Base-by-base conservation (phyloP, 1,140 invertebrate genomes). In the Pararge aegeria region DNA sequence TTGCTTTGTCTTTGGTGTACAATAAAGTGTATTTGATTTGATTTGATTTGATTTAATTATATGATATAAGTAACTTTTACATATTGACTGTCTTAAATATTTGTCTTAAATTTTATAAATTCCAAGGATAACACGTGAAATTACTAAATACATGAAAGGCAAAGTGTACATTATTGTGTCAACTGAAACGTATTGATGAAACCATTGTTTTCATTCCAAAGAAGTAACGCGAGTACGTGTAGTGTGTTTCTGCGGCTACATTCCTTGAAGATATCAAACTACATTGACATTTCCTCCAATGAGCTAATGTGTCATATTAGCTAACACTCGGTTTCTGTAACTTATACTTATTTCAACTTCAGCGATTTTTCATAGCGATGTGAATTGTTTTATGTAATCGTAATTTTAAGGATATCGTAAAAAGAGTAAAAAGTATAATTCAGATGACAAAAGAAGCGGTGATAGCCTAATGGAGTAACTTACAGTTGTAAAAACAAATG, bases 161-260 rank as follows among this genome's bases (percentile, higher is more conserved):
- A 7, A 15, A 0, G 13, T 40, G 30, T 15, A 40, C 24, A 24
- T 53, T 37, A 49, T 53, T 61, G 29, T 49, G 29, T 54, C 50
- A 61, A n/a, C 27, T 27, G 37, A 52, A 27, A 37, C 21, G 49
- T 34, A 55, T 51, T 38, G 53, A 73, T 68, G 73, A 50, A 56
- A 51, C 65, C 62, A 77, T 82, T 80, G 79, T 84, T 80, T 68
- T 74, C 69, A 77, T 82, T 77, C 74, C 68, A 40, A 56, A 50
- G 50, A 67, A 63, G 68, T 64, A 70, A 70, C 40, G 55, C 54
- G 68, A 70, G 61, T 54, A 58, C 24, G n/a, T 56, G 27, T 27
- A 27, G 10, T 52, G 54, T 29, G 54, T 57, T 60, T 49, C 66
- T 69, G 67, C 55, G 68, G 68, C 57, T 49, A 40, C 42, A 37